phyloP scores from a whole-genome alignment of 2,888 invertebrate species.

The Xylota sylvarum region DNA sequence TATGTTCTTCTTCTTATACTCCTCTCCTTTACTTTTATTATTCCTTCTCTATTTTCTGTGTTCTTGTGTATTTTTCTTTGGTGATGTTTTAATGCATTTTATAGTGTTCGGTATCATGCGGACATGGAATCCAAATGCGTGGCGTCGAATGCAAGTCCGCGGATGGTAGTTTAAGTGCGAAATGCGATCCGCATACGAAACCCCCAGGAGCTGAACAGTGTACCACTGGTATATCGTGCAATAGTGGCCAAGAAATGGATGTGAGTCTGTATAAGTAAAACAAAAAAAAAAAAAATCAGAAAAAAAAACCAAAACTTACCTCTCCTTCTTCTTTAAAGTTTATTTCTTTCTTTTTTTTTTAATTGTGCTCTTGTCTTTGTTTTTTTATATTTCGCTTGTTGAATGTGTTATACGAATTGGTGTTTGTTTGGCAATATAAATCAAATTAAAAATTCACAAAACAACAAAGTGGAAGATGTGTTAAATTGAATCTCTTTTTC shows the following conservation, averaged over 20 bases:
- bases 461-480: conserved; percentile 23
- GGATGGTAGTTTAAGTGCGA: conserved; percentile 86
- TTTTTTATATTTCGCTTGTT: conserved; percentile 64
- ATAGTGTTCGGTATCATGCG: conserved; percentile 97
- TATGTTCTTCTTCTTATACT: conserved; percentile 63
- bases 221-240: conserved; percentile 90
- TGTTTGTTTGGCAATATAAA: conserved; percentile 52
- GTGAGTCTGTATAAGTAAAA: conserved; percentile 71
- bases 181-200: conserved; percentile 89
- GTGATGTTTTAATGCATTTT: conserved; percentile 78
- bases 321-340: conserved; percentile 28
- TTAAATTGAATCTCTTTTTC: conserved; percentile 56
- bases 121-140: conserved; percentile 93
- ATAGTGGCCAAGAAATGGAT: conserved; percentile 81
- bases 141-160: conserved; percentile 92
- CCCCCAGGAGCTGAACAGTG: conserved; percentile 91
- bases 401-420: conserved; percentile 59
- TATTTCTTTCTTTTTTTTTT: conserved; percentile 70
- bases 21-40: conserved; percentile 36
- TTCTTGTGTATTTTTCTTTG: conserved; percentile 59
- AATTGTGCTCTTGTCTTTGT: conserved; percentile 51
- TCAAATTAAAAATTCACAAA: conserved; percentile 29
- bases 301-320: conserved; percentile 28
- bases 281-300: conserved; percentile 12
- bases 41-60: conserved; percentile 52